These are phyloP conservation scores for Enteromius radiatus DNA, from an alignment of 2,797 vertebrate species.

Conservation along the genomic window DNA sequence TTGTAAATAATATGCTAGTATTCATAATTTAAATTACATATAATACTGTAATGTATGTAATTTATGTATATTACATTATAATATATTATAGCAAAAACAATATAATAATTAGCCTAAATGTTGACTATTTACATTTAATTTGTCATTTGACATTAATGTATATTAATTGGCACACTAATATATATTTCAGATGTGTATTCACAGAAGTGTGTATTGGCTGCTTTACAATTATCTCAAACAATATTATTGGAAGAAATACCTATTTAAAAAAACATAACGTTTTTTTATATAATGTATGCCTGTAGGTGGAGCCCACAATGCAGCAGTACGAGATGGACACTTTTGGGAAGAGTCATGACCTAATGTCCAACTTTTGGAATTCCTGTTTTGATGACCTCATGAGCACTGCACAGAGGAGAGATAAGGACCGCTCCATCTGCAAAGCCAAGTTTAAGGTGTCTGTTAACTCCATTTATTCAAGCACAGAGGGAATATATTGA, in stretches of 20 bases:
- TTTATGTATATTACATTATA: background rate
- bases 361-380: slow-evolving; percentile 99
- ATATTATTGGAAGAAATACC: background rate
- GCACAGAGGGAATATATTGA: background rate
- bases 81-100: background rate
- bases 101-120: no score
- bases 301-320: slow-evolving; percentile 90
- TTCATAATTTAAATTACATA: background rate
- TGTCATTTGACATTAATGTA: no score
- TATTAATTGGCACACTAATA: background rate
- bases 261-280: background rate
- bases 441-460: slow-evolving; percentile 88
- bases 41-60: background rate
- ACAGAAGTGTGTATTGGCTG: background rate
- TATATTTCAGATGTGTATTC: background rate
- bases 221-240: background rate
- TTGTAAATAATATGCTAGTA: background rate
- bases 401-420: slow-evolving; percentile 84
- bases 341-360: slow-evolving; percentile 92
- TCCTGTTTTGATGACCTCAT: slow-evolving; percentile 94
- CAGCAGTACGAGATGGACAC: slow-evolving; percentile 93
- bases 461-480: background rate
- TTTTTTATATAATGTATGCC: background rate
- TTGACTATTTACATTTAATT: no score
- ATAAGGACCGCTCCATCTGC: slow-evolving; percentile 82